phyloP scores from a whole-genome alignment of 2,797 vertebrate genomes.

The Sebastes diaconus region DNA sequence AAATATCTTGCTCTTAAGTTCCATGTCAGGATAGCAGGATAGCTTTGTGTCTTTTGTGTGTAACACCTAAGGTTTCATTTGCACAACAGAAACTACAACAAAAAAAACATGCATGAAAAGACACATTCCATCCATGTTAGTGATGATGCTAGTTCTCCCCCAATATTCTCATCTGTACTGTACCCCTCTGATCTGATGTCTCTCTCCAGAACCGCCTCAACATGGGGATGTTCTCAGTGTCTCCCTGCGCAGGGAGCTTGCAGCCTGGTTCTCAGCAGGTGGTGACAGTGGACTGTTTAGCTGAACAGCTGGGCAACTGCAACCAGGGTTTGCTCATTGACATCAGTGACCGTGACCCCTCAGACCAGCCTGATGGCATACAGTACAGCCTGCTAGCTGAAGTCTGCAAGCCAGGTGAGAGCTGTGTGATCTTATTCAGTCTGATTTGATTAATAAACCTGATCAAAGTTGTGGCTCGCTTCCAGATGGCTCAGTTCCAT shows the following conservation, averaged over 20 bases:
- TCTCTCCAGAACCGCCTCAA: constrained; percentile 78
- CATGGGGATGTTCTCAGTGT: constrained; percentile 86
- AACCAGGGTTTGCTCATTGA: constrained; percentile 86
- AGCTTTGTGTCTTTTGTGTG: not conserved
- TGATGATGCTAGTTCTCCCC: not conserved
- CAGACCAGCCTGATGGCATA: constrained; percentile 84
- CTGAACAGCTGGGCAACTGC: constrained; percentile 85
- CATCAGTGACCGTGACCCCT: constrained; percentile 85
- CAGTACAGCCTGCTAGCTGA: constrained; percentile 85
- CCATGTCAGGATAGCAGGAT: not conserved
- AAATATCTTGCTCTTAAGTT: not conserved
- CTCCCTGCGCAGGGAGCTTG: constrained; percentile 83
- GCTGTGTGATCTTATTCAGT: not conserved
- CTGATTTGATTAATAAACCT: not conserved
- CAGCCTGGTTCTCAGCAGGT: constrained; percentile 78
- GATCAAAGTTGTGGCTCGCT: not conserved
- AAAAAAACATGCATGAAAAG: not conserved
- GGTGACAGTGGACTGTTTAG: constrained; percentile 86
- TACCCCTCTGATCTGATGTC: not conserved
- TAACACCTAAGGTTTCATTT: not conserved
- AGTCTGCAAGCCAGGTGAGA: constrained; percentile 88
- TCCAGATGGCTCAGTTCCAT: not conserved
- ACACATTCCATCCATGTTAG: not conserved
- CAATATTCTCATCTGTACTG: not conserved
- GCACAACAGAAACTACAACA: not conserved